Evolutionary conservation across 2,113 vertebrate species (phyloP).

Genomic region (Nanorana parkeri): DNA sequence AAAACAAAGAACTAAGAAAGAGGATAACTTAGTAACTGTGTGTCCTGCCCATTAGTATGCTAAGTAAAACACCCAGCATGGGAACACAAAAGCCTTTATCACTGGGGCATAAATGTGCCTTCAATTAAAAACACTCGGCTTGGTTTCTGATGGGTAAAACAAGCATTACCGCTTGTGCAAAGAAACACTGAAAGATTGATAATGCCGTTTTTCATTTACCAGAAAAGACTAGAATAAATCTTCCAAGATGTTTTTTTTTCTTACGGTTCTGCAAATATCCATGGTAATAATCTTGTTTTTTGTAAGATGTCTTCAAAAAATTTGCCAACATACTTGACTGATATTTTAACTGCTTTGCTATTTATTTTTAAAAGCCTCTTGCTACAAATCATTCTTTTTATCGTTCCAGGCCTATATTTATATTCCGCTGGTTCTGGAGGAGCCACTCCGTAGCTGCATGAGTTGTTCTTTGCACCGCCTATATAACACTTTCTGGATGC

Average conservation of each 20-base stretch:
- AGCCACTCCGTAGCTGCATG: neutral
- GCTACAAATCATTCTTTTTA: conserved; percentile 24
- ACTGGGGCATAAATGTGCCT: neutral
- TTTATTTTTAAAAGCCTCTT: conserved; percentile 27
- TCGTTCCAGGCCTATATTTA: conserved; percentile 5
- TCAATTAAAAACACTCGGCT: conserved; percentile 22
- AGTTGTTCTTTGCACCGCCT: neutral
- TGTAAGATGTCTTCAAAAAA: conserved; percentile 28
- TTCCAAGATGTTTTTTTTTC: neutral
- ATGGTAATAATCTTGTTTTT: conserved; percentile 27
- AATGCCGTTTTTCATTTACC: neutral
- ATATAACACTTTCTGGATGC: neutral
- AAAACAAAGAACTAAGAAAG: too few species aligned
- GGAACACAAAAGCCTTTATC: neutral
- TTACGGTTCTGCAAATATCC: conserved; percentile 14
- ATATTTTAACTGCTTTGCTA: neutral
- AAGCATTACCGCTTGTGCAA: conserved; percentile 27
- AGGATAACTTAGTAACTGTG: neutral
- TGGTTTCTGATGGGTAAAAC: conserved; percentile 2
- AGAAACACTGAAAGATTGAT: conserved; percentile 25
- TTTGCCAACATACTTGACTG: conserved; percentile 23
- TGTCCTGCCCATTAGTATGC: neutral
- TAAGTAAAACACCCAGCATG: neutral
- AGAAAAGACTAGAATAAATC: conserved; percentile 28
- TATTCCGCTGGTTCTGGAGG: conserved; percentile 2